These are phyloP conservation scores for Ophion ventricosus DNA, from an alignment of 2,888 invertebrate species.

Conservation along the genomic window DNA sequence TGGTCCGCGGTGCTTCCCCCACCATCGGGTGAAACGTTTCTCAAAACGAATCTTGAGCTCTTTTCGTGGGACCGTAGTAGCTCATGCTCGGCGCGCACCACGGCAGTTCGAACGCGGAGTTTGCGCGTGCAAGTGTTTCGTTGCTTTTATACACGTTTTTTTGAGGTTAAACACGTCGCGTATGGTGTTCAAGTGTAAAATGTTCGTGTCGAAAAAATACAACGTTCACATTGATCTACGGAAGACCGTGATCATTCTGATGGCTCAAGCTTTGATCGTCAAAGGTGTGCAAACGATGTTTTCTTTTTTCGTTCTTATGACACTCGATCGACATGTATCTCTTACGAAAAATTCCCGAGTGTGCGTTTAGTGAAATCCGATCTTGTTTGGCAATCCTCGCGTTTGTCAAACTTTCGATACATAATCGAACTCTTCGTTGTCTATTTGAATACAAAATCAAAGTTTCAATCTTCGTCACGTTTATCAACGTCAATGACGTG, in stretches of 20 bases:
- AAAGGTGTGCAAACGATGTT: conserved; percentile 69
- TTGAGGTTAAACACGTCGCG: conserved; percentile 68
- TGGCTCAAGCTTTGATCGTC: conserved; percentile 66
- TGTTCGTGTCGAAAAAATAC: conserved; percentile 50
- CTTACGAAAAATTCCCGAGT: too few relatives aligned
- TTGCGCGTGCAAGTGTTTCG: conserved; percentile 68
- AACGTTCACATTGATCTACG: conserved; percentile 56
- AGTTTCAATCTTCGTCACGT: too few relatives aligned
- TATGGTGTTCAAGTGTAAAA: conserved; percentile 36
- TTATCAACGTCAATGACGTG: too few relatives aligned
- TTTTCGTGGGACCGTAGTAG: conserved; percentile 1
- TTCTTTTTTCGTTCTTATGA: not conserved
- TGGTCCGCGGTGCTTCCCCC: conserved; percentile 15
- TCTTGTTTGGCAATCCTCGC: too few relatives aligned
- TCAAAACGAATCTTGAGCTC: conserved; percentile 11
- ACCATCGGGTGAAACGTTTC: not conserved
- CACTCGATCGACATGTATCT: too few relatives aligned
- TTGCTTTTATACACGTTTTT: conserved; percentile 8
- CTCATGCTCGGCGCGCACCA: conserved; percentile 27
- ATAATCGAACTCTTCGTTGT: too few relatives aligned
- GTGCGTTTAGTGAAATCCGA: not conserved
- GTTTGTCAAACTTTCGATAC: too few relatives aligned
- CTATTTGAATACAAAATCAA: too few relatives aligned
- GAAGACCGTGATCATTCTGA: conserved; percentile 64
- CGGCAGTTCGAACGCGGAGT: conserved; percentile 73